Percentiles rank a stretch among this genome's conserved stretches.
phyloP scores from a whole-genome alignment of 2,797 vertebrate genomes.

The Oreonectes daqikongensis region DNA sequence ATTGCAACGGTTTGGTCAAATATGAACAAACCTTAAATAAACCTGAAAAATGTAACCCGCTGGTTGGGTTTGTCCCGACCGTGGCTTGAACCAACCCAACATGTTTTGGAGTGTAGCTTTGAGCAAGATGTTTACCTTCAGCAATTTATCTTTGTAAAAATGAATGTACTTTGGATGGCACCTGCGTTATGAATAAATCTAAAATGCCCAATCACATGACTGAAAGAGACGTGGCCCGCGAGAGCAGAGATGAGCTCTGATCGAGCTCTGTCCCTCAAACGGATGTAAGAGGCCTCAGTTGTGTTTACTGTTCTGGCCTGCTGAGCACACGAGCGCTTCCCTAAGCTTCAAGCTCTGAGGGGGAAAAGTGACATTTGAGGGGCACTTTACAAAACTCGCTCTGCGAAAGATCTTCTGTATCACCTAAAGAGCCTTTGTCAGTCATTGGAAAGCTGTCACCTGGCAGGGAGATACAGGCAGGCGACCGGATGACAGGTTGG shows the following conservation, averaged over 20 bases:
- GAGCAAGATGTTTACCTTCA: background rate
- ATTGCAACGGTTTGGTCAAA: no score
- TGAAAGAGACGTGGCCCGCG: background rate
- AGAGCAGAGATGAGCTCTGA: slow-evolving; percentile 35
- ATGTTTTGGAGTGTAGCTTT: no score
- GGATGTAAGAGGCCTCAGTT: slow-evolving; percentile 46
- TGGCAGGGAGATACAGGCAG: slow-evolving; percentile 71
- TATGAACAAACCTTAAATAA: no score
- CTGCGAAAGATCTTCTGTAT: slow-evolving; percentile 82
- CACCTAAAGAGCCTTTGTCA: slow-evolving; percentile 81
- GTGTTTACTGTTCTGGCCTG: slow-evolving; percentile 69
- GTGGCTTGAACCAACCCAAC: no score
- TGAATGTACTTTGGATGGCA: no score
- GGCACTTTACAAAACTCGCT: slow-evolving; percentile 77
- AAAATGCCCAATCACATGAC: background rate
- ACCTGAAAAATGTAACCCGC: no score
- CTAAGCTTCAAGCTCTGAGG: slow-evolving; percentile 52
- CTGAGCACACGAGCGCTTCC: slow-evolving; percentile 63
- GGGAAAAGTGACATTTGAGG: slow-evolving; percentile 85
- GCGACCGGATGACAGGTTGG: slow-evolving; percentile 77
- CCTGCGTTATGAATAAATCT: background rate
- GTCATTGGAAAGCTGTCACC: slow-evolving; percentile 80
- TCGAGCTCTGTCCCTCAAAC: slow-evolving; percentile 42
- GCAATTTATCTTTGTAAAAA: background rate
- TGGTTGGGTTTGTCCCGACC: no score